Evolutionary conservation across 2,888 invertebrate species (phyloP), one percentile per base, ranked within the genome.

Genomic region (Mesoligia furuncula): DNA sequence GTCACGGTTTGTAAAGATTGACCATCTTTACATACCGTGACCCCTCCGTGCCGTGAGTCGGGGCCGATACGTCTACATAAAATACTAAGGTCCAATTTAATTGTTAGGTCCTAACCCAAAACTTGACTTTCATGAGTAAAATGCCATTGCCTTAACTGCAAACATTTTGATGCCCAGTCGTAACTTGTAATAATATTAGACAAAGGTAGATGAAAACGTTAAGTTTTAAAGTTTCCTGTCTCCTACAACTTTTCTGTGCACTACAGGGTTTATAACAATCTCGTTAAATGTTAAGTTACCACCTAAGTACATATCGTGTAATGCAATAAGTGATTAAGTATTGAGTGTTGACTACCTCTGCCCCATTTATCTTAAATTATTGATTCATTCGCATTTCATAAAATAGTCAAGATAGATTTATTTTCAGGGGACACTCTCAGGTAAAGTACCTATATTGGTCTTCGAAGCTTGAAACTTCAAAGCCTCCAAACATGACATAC

Each of bases 1-100:
- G n/a, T n/a, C n/a, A n/a, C n/a, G n/a, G n/a, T n/a, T n/a, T n/a
- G n/a, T n/a, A n/a, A n/a, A n/a, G n/a, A n/a, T n/a, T n/a, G n/a
- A n/a, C n/a, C n/a, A n/a, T n/a, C n/a, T n/a, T n/a, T n/a, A n/a
- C n/a, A n/a, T n/a, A n/a, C n/a, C n/a, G n/a, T n/a, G n/a, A n/a
- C n/a, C n/a, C n/a, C n/a, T n/a, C n/a, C n/a, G n/a, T n/a, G n/a
- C n/a, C 36, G 36, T 20, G 20, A 48, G 6, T 6, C 20, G 7
- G 6, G 48, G 1, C 17, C 48, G 17, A 48, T 48, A 48, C 6
- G 17, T 51, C 51, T 20, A 51, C 51, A 20, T 51, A 51, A 51
- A 48, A 64, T 66, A 66, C 20, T n/a, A 57, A 36, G n/a, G 24
- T 24, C 3, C 48, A 9, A 9, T 36, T 67, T 62, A 39, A 81